Conservation (phyloP, 2,113 vertebrate species). For the Cyphomyrus discorhynchus region DNA sequence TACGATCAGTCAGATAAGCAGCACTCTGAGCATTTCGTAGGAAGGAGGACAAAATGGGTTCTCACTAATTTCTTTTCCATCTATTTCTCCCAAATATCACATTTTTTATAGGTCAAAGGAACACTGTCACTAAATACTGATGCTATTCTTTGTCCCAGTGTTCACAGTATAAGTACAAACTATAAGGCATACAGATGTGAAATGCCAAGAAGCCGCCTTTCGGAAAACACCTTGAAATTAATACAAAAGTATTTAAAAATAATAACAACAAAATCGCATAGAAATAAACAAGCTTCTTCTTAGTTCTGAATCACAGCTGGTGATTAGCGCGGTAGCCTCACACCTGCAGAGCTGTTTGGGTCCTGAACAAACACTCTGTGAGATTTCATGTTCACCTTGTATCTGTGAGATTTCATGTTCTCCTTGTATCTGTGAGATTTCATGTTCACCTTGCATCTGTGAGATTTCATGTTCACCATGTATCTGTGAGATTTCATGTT, state of each 20-base stretch:
- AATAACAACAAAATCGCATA: neutral
- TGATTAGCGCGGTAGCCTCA: neutral
- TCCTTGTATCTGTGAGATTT: neutral
- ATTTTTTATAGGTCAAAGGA: neutral
- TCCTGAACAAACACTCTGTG: neutral
- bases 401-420: too few relatives aligned
- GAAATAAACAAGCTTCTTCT: neutral
- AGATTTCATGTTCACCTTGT: neutral
- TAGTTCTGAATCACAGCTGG: neutral
- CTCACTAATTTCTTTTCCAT: constrained; percentile 16
- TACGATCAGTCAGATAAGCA: constrained; percentile 29
- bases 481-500: too few relatives aligned
- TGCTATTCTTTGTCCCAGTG: too few relatives aligned
- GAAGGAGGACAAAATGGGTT: neutral
- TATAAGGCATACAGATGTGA: neutral
- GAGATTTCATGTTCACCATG: too few relatives aligned
- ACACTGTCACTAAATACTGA: neutral
- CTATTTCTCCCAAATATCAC: neutral
- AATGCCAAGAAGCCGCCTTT: neutral
- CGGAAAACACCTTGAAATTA: neutral
- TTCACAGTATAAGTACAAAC: neutral
- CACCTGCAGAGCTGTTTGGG: neutral
- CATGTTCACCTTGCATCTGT: neutral
- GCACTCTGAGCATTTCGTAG: neutral
- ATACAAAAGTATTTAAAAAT: neutral